These are phyloP conservation scores for Caenorhabditis sp. DNA, from an alignment of 2,888 invertebrate species.

Conservation along the genomic window DNA sequence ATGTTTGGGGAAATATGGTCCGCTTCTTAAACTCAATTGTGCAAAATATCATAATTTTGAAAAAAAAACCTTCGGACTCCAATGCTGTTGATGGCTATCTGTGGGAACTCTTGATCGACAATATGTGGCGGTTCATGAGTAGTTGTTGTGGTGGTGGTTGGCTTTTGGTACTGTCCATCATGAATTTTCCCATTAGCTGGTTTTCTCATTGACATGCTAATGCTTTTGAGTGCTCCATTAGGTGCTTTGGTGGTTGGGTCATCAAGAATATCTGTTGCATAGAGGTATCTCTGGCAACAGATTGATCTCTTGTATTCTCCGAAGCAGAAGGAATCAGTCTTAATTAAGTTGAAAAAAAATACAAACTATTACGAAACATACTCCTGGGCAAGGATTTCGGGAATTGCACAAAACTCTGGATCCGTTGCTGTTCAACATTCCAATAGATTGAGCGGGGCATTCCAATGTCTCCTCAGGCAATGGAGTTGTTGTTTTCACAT, in stretches of 20 bases:
- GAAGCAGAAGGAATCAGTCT: slow-evolving; percentile 70
- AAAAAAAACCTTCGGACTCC: slow-evolving; percentile 65
- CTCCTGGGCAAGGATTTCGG: slow-evolving; percentile 66
- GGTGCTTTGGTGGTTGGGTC: slow-evolving; percentile 42
- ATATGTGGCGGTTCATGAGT: slow-evolving; percentile 26
- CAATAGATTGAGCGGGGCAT: slow-evolving; percentile 69
- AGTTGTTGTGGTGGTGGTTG: slow-evolving; percentile 47
- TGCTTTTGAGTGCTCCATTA: slow-evolving; percentile 46
- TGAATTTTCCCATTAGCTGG: slow-evolving; percentile 47
- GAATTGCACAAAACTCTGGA: slow-evolving; percentile 64
- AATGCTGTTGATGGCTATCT: slow-evolving; percentile 64
- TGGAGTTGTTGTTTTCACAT: slow-evolving; percentile 49
- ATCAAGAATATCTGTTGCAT: slow-evolving; percentile 64
- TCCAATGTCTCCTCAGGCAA: slow-evolving; percentile 61
- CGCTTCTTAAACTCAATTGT: slow-evolving; percentile 56
- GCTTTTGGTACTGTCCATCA: slow-evolving; percentile 52
- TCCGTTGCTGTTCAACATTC: slow-evolving; percentile 65
- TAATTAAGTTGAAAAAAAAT: slow-evolving; percentile 4
- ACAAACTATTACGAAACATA: slow-evolving; percentile 26
- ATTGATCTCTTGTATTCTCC: slow-evolving; percentile 70
- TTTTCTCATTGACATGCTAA: slow-evolving; percentile 56
- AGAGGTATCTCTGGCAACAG: slow-evolving; percentile 71
- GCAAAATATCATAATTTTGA: too few species aligned
- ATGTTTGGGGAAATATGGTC: slow-evolving; percentile 23
- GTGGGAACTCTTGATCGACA: slow-evolving; percentile 53